Evolutionary conservation across 2,888 invertebrate species (phyloP).

Genomic region (Hirtodrosophila alboralis): DNA sequence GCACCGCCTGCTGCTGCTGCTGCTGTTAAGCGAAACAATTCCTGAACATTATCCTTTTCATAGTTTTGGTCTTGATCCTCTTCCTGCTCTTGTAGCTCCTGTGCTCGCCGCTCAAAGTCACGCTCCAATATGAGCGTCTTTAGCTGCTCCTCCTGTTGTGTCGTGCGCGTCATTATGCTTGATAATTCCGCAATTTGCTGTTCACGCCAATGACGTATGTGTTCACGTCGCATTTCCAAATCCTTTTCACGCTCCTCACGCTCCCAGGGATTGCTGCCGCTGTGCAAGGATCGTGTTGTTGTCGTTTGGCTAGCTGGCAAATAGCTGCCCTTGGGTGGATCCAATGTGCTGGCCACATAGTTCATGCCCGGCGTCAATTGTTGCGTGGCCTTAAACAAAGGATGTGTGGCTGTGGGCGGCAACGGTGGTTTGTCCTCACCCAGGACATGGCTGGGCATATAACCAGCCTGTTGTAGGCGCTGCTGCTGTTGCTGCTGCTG

Average conservation of each 20-base stretch:
- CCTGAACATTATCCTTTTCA: constrained; percentile 85
- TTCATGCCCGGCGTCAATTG: constrained; percentile 80
- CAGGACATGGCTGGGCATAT: constrained; percentile 43
- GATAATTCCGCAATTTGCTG: constrained; percentile 93
- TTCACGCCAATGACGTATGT: constrained; percentile 92
- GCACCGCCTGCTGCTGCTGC: constrained; percentile 62
- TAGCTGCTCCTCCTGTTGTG: constrained; percentile 94
- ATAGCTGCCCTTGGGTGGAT: constrained; percentile 90
- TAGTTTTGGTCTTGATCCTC: constrained; percentile 85
- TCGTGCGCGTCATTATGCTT: constrained; percentile 87
- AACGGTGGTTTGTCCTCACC: constrained; percentile 86
- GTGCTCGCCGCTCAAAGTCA: constrained; percentile 96
- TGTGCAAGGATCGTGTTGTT: constrained; percentile 48
- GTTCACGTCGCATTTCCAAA: constrained; percentile 88
- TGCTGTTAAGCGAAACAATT: constrained; percentile 85
- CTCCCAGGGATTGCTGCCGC: constrained; percentile 93
- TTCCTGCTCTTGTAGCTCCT: constrained; percentile 89
- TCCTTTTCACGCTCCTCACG: constrained; percentile 95
- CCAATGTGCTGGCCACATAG: constrained; percentile 90
- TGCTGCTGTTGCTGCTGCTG: constrained; percentile 44
- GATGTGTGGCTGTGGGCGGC: constrained; percentile 89
- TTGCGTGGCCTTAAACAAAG: constrained; percentile 85
- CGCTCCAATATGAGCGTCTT: constrained; percentile 95
- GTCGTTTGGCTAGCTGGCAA: constrained; percentile 84
- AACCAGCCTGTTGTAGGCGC: constrained; percentile 44